Evolutionary conservation across 2,888 invertebrate genomes (phyloP), one percentile per base, ranked within the genome.

Genomic region (Campoplex capitator): DNA sequence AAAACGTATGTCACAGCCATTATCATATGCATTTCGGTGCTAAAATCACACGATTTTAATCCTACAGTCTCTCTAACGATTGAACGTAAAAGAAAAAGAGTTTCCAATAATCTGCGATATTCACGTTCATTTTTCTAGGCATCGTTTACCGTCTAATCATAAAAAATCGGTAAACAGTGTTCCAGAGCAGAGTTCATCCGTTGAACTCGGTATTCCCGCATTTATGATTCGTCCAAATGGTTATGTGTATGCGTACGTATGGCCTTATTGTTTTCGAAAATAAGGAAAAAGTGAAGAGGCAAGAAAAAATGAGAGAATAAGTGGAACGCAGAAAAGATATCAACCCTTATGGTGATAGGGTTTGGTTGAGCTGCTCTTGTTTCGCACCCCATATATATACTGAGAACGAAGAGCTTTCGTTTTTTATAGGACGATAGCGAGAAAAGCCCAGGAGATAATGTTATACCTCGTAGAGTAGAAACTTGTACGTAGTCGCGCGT

Each of bases 401-500:
- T n/a, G 3, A 38, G 38, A 38, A 16, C 16, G 8, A 16, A n/a
- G 35, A 7, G 23, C 42, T 70, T 58, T 76, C 32, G 6, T 78
- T 38, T 68, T 71, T 58, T 74, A 67, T 82, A 73, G 56, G 23
- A 67, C 67, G 77, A 58, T 82, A 73, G 74, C 81, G 62, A 38
- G 77, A 82, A 78, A 58, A 78, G 56, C 73, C 58, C 38, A 38
- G 74, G 23, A 74, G 74, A 85, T 81, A 85, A 85, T 85, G 70
- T 82, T 85, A 75, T 82, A 67, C 78, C 78, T 78, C 82, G 74
- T 62, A 67, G 77, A 77, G 70, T 71, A 77, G 73, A 77, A 85
- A 85, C 71, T 81, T 81, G 76, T 76, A 81, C 81, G 71, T 73
- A 67, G 76, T 58, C 32, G 67, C 68, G 76, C 73, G 70, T 65